These are phyloP conservation scores for Elephantulus edwardii DNA, from an alignment of 2,113 vertebrate genomes.

Conservation along the genomic window DNA sequence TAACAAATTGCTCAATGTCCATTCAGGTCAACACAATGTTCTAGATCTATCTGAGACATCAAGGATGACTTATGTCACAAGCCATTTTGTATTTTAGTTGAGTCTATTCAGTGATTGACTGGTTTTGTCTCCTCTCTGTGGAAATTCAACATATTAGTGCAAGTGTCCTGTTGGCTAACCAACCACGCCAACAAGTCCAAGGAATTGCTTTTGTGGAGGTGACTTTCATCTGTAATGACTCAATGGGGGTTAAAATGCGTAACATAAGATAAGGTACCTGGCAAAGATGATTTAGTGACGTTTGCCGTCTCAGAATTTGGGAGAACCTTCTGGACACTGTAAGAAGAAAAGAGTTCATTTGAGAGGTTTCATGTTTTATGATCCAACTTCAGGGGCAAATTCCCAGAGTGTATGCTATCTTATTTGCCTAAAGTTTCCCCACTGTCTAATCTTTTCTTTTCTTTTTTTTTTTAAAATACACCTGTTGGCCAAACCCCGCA, in stretches of 20 bases:
- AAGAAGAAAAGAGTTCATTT: conserved; percentile 74
- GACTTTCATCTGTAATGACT: not conserved
- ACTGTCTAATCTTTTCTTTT: not conserved
- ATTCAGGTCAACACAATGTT: not conserved
- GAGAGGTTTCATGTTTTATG: not conserved
- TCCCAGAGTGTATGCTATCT: not conserved
- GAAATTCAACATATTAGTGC: not conserved
- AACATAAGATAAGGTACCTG: conserved; percentile 87
- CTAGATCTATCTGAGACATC: not conserved
- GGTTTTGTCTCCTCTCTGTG: not conserved
- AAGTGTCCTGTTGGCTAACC: not conserved
- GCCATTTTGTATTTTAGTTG: not conserved
- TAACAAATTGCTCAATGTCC: too few relatives aligned
- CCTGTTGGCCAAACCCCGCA: not conserved
- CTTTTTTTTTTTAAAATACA: too few relatives aligned
- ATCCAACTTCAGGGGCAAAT: not conserved
- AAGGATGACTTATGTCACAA: not conserved
- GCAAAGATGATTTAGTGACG: conserved; percentile 98
- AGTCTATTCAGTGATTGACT: not conserved
- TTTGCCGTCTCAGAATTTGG: conserved; percentile 97
- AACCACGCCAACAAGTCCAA: fast-evolving
- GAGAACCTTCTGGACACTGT: conserved; percentile 98
- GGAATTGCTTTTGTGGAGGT: not conserved
- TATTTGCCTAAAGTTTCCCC: not conserved
- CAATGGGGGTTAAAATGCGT: not conserved